Percentiles rank a stretch among this genome's conserved stretches.
These are phyloP conservation scores for Anarrhichthys ocellatus DNA, from an alignment of 2,113 vertebrate genomes.

Conservation along the genomic window DNA sequence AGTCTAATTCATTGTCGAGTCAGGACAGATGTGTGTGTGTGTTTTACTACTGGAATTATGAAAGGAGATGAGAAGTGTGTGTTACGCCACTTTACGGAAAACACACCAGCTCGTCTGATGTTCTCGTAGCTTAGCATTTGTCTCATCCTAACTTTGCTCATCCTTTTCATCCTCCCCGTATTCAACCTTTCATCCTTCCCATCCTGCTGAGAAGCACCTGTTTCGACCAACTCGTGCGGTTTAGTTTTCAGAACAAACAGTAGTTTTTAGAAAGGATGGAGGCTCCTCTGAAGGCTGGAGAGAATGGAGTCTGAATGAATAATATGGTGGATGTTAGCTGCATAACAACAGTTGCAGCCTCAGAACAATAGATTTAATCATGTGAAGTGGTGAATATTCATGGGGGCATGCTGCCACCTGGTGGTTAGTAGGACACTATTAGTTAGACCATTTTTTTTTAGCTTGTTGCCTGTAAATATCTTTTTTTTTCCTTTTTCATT, in stretches of 20 bases:
- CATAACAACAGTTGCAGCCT: slow-evolving; percentile 70
- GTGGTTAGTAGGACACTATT: slow-evolving; percentile 51
- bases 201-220: slow-evolving; percentile 77
- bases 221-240: slow-evolving; percentile 64
- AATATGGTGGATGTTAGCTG: slow-evolving; percentile 73
- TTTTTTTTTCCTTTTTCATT: neutral
- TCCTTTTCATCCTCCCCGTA: slow-evolving; percentile 68
- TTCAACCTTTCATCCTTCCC: slow-evolving; percentile 67
- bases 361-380: slow-evolving; percentile 66
- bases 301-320: slow-evolving; percentile 74
- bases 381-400: slow-evolving; percentile 38
- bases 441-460: neutral
- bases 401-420: slow-evolving; percentile 76
- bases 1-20: slow-evolving; percentile 56
- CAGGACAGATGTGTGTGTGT: slow-evolving; percentile 55
- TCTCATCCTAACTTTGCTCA: slow-evolving; percentile 71
- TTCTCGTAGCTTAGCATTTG: slow-evolving; percentile 63
- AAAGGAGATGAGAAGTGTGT: slow-evolving; percentile 58
- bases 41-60: slow-evolving; percentile 39
- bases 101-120: slow-evolving; percentile 60
- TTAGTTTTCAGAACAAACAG: slow-evolving; percentile 71
- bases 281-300: slow-evolving; percentile 67
- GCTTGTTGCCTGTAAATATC: neutral
- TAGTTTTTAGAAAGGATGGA: slow-evolving; percentile 61
- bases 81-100: slow-evolving; percentile 56